Evolutionary conservation across 1,140 invertebrate species (phyloP), one percentile per base, ranked within the genome.

Genomic region (Agrypnia vestita): DNA sequence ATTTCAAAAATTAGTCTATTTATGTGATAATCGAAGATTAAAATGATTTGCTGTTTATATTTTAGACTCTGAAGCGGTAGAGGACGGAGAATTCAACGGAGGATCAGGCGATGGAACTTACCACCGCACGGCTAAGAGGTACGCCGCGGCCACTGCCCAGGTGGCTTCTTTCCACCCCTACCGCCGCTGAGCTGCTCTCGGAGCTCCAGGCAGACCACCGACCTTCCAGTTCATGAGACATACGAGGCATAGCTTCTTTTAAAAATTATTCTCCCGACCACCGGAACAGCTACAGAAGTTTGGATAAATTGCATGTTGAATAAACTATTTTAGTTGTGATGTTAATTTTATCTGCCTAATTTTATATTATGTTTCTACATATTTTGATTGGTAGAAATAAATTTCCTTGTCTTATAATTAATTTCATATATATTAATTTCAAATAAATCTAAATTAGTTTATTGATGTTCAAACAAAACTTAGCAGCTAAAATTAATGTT

Each of bases 121-220:
- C 83, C 85, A 85, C 62, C 84, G 86, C 25, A 86, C 88, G 43
- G 88, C 88, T 83, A 86, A 87, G 61, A 86, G 85, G 82, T 85
- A 88, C 80, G 86, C 84, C 19, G 83, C 86, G 13, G 85, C 86
- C 25, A 81, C 83, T 46, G 84, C 86, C 69, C 84, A 85, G 47
- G 76, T 84, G 15, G 85, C 86, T n/a, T 86, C 88, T 19, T 89
- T 88, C 84, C 88, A 89, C 82, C 88, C 88, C 69, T 89, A 89
- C 84, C 80, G 88, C 80, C 88, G 88, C 84, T 88, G 88, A 84
- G 64, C 6, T 35, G 1, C 13, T 47, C n/a, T 46, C 0, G 15
- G n/a, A n/a, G 7, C 64, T 17, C n/a, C 64, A 35, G 25, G 1
- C 44, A 17, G n/a, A 64, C 61, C 21, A 9, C 61, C 35, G 35